These are phyloP conservation scores for Periphyllus acericola DNA, from an alignment of 2,888 invertebrate genomes.

Conservation along the genomic window DNA sequence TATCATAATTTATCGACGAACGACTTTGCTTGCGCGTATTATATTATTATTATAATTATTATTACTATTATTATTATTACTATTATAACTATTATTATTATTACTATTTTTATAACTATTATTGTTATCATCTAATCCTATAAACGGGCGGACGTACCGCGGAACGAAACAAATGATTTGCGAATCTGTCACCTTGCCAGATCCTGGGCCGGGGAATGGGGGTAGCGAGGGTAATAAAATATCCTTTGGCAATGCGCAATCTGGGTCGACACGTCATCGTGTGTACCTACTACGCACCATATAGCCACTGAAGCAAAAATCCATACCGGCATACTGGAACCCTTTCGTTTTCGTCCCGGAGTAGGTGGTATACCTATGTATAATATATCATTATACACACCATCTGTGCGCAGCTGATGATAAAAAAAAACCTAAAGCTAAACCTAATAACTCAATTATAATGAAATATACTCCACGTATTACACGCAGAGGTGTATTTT, in stretches of 20 bases:
- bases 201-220: background rate
- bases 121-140: background rate
- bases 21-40: too few relatives aligned
- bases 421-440: background rate
- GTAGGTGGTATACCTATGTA: background rate
- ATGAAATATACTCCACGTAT: too few relatives aligned
- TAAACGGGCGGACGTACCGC: background rate
- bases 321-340: conserved; percentile 25
- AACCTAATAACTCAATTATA: background rate
- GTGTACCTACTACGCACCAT: background rate
- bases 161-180: conserved; percentile 30
- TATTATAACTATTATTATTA: too few relatives aligned
- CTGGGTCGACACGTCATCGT: conserved; percentile 40
- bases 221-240: conserved; percentile 39
- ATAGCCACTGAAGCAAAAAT: conserved; percentile 27
- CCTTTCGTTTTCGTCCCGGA: background rate
- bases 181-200: conserved; percentile 50
- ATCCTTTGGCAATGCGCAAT: conserved; percentile 56
- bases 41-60: too few relatives aligned
- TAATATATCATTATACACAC: too few relatives aligned
- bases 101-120: background rate
- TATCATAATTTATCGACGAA: too few relatives aligned
- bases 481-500: too few relatives aligned
- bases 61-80: too few relatives aligned
- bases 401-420: conserved; percentile 1